Evolutionary conservation across 2,113 vertebrate genomes (phyloP), one percentile per base, ranked within the genome.

Genomic region (Paedocypris sp.): DNA sequence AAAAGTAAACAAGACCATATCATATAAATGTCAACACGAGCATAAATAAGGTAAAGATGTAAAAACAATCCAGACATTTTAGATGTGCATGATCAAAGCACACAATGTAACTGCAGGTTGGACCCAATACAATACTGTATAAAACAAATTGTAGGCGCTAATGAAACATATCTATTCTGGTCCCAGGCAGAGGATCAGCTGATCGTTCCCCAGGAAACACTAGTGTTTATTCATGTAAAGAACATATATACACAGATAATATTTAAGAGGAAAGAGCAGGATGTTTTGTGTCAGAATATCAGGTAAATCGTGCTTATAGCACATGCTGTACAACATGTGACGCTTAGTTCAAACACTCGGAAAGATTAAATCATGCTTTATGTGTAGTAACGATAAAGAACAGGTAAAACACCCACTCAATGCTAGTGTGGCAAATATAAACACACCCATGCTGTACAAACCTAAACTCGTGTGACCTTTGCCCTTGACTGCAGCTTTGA

Each of bases 401-500:
- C 10, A 57, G n/a, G 19, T n/a, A 19, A 32, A 38, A n/a, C 2
- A 7, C 12, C 12, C 19, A 13, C 29, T 56, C 15, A 16, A 38
- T 22, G 26, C 16, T 12, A 10, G 12, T 5, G 20, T 32, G 26
- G 32, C 6, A 3, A 53, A 22, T 36, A 33, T 18, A 36, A 12
- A 48, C 11, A 60, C 33, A 48, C 15, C 41, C 45, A 32, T 23
- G 13, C 25, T 25, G 39, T 42, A 70, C 64, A 63, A 47, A 71
- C 64, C 64, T 49, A 52, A 59, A 52, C 60, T 60, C 54, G 42
- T 56, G n/a, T 71, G 69, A 61, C 65, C 82, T 67, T 59, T 85
- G 67, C 77, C 75, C 85, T 82, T 87, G 50, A 57, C 52, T 56
- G 80, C 45, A 0, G 67, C 61, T 60, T 48, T 58, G 42, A 64